Percentiles rank a stretch among this genome's conserved stretches.
These are phyloP conservation scores for Premnoplex brunnescens DNA, from an alignment of 2,797 vertebrate species.

Conservation along the genomic window DNA sequence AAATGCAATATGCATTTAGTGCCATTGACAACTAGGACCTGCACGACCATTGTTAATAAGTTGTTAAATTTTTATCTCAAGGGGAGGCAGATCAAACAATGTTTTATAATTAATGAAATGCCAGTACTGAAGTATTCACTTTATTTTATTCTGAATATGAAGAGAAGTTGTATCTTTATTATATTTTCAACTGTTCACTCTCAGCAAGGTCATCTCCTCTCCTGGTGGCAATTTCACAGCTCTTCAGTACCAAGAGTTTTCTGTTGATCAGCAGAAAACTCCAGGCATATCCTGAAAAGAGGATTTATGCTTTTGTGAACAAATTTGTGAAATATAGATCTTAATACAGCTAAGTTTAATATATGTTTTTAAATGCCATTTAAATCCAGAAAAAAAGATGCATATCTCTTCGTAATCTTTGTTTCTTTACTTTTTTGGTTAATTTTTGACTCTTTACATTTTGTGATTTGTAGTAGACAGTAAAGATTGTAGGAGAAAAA, in stretches of 20 bases:
- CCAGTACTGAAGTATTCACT: accelerated
- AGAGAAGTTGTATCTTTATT: not conserved
- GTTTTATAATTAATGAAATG: not conserved
- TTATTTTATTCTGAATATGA: not conserved
- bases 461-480: not conserved
- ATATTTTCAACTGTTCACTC: not conserved
- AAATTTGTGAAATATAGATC: not conserved
- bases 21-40: not conserved
- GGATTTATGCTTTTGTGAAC: not conserved
- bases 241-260: not conserved
- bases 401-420: not conserved
- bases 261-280: not conserved
- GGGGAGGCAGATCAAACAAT: not conserved
- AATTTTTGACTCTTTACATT: not conserved
- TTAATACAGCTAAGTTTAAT: not conserved
- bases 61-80: not conserved
- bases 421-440: not conserved
- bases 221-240: not conserved
- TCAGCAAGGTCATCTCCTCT: not conserved
- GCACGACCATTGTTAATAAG: not conserved
- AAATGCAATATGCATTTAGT: not conserved
- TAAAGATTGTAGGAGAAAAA: not conserved
- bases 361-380: not conserved
- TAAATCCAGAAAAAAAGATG: not conserved
- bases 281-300: not conserved